Conservation (phyloP, 2,888 invertebrate species). For the Xiphydria camelus region DNA sequence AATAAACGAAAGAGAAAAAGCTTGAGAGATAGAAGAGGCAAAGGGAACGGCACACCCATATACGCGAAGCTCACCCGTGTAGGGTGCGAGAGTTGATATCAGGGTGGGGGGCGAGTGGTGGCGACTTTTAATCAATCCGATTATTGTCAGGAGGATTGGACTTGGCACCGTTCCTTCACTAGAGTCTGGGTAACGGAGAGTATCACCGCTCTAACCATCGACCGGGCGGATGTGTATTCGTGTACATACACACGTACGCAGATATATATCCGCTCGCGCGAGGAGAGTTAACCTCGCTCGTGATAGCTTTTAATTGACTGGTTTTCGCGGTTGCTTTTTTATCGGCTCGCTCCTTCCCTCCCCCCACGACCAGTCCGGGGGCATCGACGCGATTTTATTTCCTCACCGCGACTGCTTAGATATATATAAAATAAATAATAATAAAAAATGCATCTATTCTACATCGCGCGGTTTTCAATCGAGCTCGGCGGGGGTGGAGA, state of each 20-base stretch:
- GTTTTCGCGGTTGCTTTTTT: conserved; percentile 21
- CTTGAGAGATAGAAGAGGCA: too few relatives aligned
- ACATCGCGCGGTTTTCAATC: too few relatives aligned
- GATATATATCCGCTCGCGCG: conserved; percentile 9
- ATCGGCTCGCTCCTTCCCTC: background rate
- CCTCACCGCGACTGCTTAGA: too few relatives aligned
- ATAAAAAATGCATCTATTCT: too few relatives aligned
- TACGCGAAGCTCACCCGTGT: too few relatives aligned
- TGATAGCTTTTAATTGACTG: conserved; percentile 40
- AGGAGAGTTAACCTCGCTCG: conserved; percentile 5
- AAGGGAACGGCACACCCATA: too few relatives aligned
- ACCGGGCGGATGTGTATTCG: conserved; percentile 5
- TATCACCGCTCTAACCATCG: conserved; percentile 29
- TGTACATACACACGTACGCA: too few relatives aligned
- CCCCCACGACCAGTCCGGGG: background rate
- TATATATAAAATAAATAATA: too few relatives aligned
- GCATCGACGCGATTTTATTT: too few relatives aligned
- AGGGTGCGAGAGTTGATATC: conserved; percentile 19
- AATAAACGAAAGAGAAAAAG: too few relatives aligned
- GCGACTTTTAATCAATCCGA: conserved; percentile 47
- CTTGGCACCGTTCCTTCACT: conserved; percentile 33
- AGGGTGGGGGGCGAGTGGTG: conserved; percentile 19
- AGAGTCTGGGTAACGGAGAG: conserved; percentile 18
- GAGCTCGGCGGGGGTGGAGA: too few relatives aligned
- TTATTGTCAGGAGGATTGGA: conserved; percentile 42